These are phyloP conservation scores for Caenorhabditis plicata DNA, from an alignment of 2,888 invertebrate genomes.

Conservation along the genomic window DNA sequence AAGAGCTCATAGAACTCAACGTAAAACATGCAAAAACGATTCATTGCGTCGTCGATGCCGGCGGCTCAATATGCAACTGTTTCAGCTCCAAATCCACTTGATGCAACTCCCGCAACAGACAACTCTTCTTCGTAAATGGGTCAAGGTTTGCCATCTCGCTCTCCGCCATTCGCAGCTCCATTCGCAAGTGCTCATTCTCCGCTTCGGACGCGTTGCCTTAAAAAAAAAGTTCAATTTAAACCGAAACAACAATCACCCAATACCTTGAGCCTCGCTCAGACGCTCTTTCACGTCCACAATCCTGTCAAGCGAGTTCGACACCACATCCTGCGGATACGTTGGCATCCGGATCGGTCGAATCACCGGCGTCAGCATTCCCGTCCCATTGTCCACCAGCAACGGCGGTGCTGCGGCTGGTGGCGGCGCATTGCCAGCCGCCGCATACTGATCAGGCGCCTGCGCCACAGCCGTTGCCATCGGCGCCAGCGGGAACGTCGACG, in stretches of 20 bases:
- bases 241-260: neutral
- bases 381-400: constrained; percentile 22
- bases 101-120: constrained; percentile 52
- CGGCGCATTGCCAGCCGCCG: too few species aligned
- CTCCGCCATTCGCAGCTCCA: constrained; percentile 56
- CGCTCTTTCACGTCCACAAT: constrained; percentile 60
- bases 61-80: constrained; percentile 33
- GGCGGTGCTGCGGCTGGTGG: constrained; percentile 10
- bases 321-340: constrained; percentile 54
- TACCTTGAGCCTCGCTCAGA: constrained; percentile 46
- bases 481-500: constrained; percentile 5
- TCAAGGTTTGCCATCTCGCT: constrained; percentile 57
- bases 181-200: constrained; percentile 44
- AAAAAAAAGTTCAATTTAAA: too few species aligned
- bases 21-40: too few species aligned
- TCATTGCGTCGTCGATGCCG: too few species aligned
- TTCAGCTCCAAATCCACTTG: constrained; percentile 52
- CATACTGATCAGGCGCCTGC: too few species aligned
- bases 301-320: constrained; percentile 52
- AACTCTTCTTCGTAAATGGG: constrained; percentile 55
- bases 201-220: constrained; percentile 30
- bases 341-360: constrained; percentile 21
- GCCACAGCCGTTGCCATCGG: constrained; percentile 1
- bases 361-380: constrained; percentile 25
- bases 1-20: too few species aligned